Evolutionary conservation across 1,140 invertebrate species (phyloP).

Genomic region (Drosophila eugracilis): DNA sequence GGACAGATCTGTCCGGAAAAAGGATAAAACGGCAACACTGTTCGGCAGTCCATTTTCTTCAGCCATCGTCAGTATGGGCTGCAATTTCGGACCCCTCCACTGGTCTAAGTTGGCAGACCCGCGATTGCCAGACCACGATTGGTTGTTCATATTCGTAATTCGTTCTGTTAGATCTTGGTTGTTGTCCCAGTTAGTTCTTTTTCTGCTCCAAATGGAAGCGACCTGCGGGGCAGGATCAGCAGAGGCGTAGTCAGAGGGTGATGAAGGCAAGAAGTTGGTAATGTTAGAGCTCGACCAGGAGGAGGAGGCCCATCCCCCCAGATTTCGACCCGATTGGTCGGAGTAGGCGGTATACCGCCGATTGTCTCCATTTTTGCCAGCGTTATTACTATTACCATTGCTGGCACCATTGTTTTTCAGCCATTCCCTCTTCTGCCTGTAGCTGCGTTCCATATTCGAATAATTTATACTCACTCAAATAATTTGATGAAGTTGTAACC

Average conservation of each 20-base stretch:
- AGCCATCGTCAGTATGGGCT: no score
- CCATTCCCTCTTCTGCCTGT: constrained; percentile 1
- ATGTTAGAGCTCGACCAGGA: neutral
- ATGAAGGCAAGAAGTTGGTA: neutral
- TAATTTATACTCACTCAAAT: constrained; percentile 3
- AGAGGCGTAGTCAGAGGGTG: neutral
- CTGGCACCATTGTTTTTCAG: neutral
- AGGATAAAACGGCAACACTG: no score
- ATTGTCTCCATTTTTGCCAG: neutral
- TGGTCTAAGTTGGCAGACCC: neutral
- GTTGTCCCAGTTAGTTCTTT: neutral
- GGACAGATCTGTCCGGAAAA: no score
- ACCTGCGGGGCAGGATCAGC: constrained; percentile 9
- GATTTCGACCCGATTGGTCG: neutral
- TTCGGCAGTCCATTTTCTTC: no score
- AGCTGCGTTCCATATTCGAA: neutral
- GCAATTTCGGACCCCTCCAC: neutral
- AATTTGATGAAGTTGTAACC: neutral
- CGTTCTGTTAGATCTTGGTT: neutral
- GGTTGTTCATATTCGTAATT: neutral
- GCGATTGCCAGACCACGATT: neutral
- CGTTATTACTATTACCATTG: neutral
- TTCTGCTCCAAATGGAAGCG: neutral
- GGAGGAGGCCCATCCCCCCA: neutral
- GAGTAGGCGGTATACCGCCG: neutral